Percentiles rank a stretch among this genome's conserved stretches.
These are phyloP conservation scores for Misgurnus mizolepis DNA, from an alignment of 2,113 vertebrate species.

Conservation along the genomic window DNA sequence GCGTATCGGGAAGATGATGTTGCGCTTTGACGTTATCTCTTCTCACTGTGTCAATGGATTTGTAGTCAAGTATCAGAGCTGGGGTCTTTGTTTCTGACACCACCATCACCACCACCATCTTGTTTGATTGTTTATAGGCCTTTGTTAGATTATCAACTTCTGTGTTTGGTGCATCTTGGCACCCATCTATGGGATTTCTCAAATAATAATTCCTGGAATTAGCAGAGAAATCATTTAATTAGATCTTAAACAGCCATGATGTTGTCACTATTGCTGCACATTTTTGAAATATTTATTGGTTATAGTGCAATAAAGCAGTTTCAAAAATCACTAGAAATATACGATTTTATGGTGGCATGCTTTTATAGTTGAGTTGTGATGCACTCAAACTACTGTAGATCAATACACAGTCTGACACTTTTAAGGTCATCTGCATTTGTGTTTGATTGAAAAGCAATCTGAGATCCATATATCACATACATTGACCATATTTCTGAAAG, in stretches of 20 bases:
- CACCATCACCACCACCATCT: conserved; percentile 31
- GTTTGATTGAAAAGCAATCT: background rate
- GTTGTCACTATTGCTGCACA: too few species aligned
- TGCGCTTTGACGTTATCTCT: conserved; percentile 2
- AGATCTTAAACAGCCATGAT: too few species aligned
- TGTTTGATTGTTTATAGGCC: conserved; percentile 28
- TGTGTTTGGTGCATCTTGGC: conserved; percentile 1
- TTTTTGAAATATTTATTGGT: too few species aligned
- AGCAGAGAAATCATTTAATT: too few species aligned
- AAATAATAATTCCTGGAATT: too few species aligned
- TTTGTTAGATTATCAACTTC: conserved; percentile 29
- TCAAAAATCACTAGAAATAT: too few species aligned
- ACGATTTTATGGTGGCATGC: too few species aligned
- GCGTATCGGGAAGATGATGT: background rate
- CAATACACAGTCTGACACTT: background rate
- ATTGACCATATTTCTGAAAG: background rate
- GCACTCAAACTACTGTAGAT: background rate
- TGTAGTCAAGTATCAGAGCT: background rate
- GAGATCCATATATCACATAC: background rate
- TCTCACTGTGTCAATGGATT: background rate
- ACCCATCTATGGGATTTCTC: background rate
- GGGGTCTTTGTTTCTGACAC: conserved; percentile 35
- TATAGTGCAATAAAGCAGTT: too few species aligned
- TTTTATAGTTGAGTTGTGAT: too few species aligned
- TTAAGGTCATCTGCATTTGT: background rate